A percentile compares a stretch with the other conserved stretches of the same genome.
These are phyloP conservation scores for Hirudo medicinalis DNA, from an alignment of 1,140 invertebrate genomes.

Conservation along the genomic window DNA sequence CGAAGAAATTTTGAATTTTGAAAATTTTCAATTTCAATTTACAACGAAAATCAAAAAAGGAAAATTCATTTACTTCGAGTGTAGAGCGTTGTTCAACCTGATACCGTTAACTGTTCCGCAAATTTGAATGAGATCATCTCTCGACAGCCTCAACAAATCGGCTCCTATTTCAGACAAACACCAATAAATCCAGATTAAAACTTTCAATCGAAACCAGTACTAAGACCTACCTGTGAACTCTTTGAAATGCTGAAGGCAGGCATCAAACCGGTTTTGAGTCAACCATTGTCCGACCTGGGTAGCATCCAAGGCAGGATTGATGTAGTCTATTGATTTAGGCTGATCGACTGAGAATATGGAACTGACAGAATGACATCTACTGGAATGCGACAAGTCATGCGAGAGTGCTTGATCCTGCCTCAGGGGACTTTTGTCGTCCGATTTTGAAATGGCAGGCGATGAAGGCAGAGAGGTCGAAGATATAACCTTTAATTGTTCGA, in stretches of 20 bases:
- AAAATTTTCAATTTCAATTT: neutral
- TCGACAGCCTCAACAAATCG: constrained; percentile 68
- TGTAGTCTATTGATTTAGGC: neutral
- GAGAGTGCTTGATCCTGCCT: too few species aligned
- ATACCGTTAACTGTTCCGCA: constrained; percentile 82
- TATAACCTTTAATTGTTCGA: too few species aligned
- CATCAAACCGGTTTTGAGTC: neutral
- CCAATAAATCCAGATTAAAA: neutral
- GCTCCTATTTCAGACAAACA: constrained; percentile 42
- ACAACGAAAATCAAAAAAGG: neutral
- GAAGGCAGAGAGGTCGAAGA: too few species aligned
- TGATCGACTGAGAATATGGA: too few species aligned
- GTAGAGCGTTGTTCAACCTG: constrained; percentile 73
- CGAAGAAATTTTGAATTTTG: neutral
- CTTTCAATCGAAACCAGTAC: neutral
- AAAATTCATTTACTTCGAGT: constrained; percentile 43
- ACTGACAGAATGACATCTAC: too few species aligned
- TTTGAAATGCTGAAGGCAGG: neutral
- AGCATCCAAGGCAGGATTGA: neutral
- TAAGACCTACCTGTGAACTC: neutral
- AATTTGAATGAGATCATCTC: constrained; percentile 82
- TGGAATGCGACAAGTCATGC: too few species aligned
- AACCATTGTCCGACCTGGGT: neutral
- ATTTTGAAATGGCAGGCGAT: too few species aligned
- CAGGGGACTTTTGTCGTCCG: too few species aligned